phyloP scores from a whole-genome alignment of 2,888 invertebrate genomes.

The Pinctada fucata region DNA sequence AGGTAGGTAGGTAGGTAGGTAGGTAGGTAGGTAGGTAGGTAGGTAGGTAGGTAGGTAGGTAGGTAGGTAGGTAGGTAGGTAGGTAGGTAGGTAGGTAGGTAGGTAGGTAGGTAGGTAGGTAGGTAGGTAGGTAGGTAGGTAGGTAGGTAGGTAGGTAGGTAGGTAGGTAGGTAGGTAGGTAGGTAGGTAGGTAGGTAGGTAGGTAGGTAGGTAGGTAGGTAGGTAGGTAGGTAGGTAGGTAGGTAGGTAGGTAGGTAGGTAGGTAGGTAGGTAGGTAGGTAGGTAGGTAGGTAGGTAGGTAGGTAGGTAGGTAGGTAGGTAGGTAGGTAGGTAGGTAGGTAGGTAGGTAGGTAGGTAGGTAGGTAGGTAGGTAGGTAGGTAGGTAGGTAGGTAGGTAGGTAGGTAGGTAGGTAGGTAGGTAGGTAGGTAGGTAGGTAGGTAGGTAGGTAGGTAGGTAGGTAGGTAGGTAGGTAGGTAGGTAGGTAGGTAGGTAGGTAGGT shows the following conservation, averaged over 20 bases:
- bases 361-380: slow-evolving; percentile 4
- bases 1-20: slow-evolving; percentile 2
- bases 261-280: slow-evolving; percentile 4
- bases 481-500: slow-evolving; percentile 4
- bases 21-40: slow-evolving; percentile 2
- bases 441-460: slow-evolving; percentile 4
- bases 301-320: slow-evolving; percentile 4
- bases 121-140: slow-evolving; percentile 4
- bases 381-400: slow-evolving; percentile 4
- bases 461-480: slow-evolving; percentile 4
- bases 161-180: slow-evolving; percentile 4
- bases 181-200: slow-evolving; percentile 4
- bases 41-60: slow-evolving; percentile 2
- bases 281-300: slow-evolving; percentile 4
- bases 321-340: slow-evolving; percentile 4
- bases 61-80: slow-evolving; percentile 3
- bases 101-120: slow-evolving; percentile 4
- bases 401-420: slow-evolving; percentile 4
- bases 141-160: slow-evolving; percentile 4
- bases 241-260: slow-evolving; percentile 4
- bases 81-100: slow-evolving; percentile 4
- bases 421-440: slow-evolving; percentile 4
- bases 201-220: slow-evolving; percentile 4
- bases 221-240: slow-evolving; percentile 4
- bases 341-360: slow-evolving; percentile 4